These are phyloP conservation scores for Mobula birostris DNA, from an alignment of 2,113 vertebrate genomes.

Conservation along the genomic window DNA sequence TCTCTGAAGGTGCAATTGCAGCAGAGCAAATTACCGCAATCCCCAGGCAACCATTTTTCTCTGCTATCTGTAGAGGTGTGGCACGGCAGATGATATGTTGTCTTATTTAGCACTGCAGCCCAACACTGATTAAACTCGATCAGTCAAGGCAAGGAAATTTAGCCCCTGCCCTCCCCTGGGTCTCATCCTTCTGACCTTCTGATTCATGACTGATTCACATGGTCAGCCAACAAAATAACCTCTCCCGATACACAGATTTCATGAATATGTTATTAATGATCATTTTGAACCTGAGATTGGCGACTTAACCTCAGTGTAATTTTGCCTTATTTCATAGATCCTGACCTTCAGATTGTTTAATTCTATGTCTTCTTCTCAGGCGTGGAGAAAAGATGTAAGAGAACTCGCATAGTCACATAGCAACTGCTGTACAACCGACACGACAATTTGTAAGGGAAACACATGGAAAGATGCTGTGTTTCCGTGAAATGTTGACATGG, in stretches of 20 bases:
- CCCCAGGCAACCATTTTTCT: neutral
- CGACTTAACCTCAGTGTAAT: conserved; percentile 10
- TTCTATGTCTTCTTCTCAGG: neutral
- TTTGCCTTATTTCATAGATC: neutral
- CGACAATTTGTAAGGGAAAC: neutral
- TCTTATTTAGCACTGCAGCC: neutral
- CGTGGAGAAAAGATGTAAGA: neutral
- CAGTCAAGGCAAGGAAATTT: neutral
- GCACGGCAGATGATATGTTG: neutral
- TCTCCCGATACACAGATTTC: neutral
- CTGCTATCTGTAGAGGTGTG: neutral
- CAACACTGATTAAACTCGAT: neutral
- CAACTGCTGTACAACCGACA: neutral
- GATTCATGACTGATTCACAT: neutral
- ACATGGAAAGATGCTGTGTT: neutral
- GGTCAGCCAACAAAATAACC: neutral
- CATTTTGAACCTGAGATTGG: neutral
- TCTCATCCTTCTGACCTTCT: neutral
- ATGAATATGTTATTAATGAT: neutral
- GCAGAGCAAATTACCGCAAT: neutral
- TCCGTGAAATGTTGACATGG: too few species aligned
- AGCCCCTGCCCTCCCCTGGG: neutral
- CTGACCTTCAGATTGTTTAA: neutral
- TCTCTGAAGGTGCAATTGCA: neutral
- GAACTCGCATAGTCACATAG: neutral